Base-by-base conservation (phyloP, 2,797 vertebrate species). In the Oreortyx pictus region DNA sequence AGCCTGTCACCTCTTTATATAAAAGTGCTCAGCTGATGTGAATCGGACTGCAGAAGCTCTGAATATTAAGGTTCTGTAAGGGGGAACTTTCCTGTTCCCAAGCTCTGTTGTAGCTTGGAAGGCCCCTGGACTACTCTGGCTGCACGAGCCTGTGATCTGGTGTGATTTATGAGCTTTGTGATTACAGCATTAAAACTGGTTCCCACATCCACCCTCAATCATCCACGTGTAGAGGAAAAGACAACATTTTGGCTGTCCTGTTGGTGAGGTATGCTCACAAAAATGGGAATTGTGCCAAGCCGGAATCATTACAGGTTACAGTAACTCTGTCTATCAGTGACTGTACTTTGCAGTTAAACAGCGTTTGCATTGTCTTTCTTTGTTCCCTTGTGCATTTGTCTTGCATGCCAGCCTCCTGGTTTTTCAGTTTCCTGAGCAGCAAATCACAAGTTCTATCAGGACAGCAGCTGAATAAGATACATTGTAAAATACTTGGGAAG, bases 341-440 rank as follows among this genome's bases (percentile, higher is more conserved):
- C 46, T 72, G 57, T 87, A 39, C 82, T 87, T 76, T 31, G 49
- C 90, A 87, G 52, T 82, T 90, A 27, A 3, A 86, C 78, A 90
- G 3, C 85, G 62, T 95, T 94, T 92, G 75, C 57, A n/a, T 72
- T 92, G 77, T 93, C 50, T 52, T 77, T 72, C 44, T 9, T 88
- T 75, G n/a, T 81, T n/a, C 33, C 66, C 0, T 47, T 19, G 22
- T 19, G 59, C 47, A 31, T 33, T 86, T 81, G 50, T 85, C 22
- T 89, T 78, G 8, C 5, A 18, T 18, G 22, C 7, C n/a, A 78
- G 50, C 35, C 39, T 83, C 33, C 52, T 47, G 64, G 12, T 47
- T 24, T 66, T 66, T 43, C 31, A 56, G 60, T 75, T 93, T 83
- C 60, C 56, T 64, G 77, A 82, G 50, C 41, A 86, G 52, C 64